Base-by-base conservation (phyloP, 2,113 vertebrate genomes). In the Cheilinus undulatus region DNA sequence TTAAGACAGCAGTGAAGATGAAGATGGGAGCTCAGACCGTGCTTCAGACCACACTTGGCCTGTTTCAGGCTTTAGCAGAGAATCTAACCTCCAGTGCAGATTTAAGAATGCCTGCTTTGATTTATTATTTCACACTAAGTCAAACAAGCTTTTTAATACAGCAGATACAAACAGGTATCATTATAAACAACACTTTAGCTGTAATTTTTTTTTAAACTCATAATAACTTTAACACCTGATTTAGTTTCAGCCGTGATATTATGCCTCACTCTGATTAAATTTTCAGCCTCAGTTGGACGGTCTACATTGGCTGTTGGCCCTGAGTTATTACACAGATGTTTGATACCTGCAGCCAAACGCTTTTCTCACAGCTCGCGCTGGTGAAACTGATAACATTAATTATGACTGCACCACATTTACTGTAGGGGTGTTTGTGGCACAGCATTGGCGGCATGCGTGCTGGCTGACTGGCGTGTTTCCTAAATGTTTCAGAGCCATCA, bases 311-410 rank as follows among this genome's bases (percentile, higher is more conserved):
- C 56, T 49, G 6, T 19, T 51, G 26, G 61, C 52, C 32, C 15
- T 32, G 6, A 5, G 22, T 36, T 34, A 24, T 58, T n/a, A 45
- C 36, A 46, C 63, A 49, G 60, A 65, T 73, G 54, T 69, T 50
- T 69, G 30, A 22, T 17, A n/a, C 2, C n/a, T 45, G 15, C 19
- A 27, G 50, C 43, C 66, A 51, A 48, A 60, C 19, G 27, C 28
- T 7, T 36, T 40, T 54, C 57, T 76, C 64, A 23, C 73, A 30
- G n/a, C 4, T 2, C 48, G 23, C 40, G 15, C 42, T 69, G 24
- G 24, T 62, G 40, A 17, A 54, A 23, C 42, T 50, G 73, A 43
- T 23, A 23, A 24, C 34, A 32, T 63, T 56, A 69, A 63, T 49
- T 26, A n/a, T 43, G 12, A 17, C 50, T 57, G 50, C 49, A 26